Evolutionary conservation across 2,113 vertebrate species (phyloP).

Genomic region (Phrynocephalus versicolor): DNA sequence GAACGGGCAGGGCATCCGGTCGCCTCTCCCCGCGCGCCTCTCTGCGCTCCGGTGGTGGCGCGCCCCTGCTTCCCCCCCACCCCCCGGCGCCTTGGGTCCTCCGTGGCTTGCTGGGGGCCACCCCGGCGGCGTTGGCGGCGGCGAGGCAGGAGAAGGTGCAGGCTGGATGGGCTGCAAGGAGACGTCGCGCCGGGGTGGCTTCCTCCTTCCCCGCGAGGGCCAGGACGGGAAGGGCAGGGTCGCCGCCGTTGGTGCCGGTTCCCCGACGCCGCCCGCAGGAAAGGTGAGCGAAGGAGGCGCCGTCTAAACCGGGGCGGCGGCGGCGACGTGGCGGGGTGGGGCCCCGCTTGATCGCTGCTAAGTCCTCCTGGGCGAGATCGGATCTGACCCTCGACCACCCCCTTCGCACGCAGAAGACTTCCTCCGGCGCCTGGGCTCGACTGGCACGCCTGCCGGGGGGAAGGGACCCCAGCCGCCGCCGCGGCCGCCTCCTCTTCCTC

Average conservation of each 20-base stretch:
- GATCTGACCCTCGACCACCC: neutral
- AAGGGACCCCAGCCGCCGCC: neutral
- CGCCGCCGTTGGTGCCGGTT: conserved; percentile 37
- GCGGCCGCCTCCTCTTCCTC: too few species aligned
- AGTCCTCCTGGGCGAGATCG: neutral
- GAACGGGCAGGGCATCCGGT: conserved; percentile 68
- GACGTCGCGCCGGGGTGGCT: conserved; percentile 44
- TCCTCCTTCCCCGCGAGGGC: conserved; percentile 22
- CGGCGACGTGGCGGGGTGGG: neutral
- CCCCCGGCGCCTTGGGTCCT: too few species aligned
- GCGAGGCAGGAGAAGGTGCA: neutral
- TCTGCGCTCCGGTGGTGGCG: too few species aligned
- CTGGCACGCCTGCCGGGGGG: too few species aligned
- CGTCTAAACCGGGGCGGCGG: conserved; percentile 69
- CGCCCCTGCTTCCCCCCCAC: too few species aligned
- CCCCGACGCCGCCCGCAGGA: conserved; percentile 52
- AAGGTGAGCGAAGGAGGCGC: conserved; percentile 48
- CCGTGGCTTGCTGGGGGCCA: conserved; percentile 16
- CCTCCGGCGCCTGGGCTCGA: too few species aligned
- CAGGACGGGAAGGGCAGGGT: conserved; percentile 38
- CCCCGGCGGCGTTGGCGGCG: neutral
- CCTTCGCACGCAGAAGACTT: too few species aligned
- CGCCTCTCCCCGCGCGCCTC: conserved; percentile 58
- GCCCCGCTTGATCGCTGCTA: neutral
- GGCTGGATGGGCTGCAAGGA: conserved; percentile 31